Evolutionary conservation across 1,140 invertebrate genomes (phyloP).

Genomic region (Drosophila navojoa): DNA sequence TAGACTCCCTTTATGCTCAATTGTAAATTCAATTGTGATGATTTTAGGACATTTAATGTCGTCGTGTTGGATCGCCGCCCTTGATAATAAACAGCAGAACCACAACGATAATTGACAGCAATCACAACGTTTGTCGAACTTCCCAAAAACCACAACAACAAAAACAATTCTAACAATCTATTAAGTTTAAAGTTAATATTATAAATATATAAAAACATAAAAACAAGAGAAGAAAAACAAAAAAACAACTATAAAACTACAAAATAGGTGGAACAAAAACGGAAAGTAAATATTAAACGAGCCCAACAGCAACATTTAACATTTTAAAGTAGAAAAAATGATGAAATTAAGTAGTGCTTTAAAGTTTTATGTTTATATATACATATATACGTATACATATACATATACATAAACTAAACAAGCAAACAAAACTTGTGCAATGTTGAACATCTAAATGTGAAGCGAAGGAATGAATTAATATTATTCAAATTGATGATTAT

Average conservation of each 20-base stretch:
- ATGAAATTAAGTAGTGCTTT: conserved; percentile 67
- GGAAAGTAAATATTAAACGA: conserved; percentile 38
- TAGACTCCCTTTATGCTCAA: neutral
- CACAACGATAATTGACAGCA: conserved; percentile 74
- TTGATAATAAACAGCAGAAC: conserved; percentile 33
- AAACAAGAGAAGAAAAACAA: conserved; percentile 26
- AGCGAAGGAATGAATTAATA: conserved; percentile 28
- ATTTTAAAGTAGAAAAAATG: conserved; percentile 70
- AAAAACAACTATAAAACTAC: conserved; percentile 25
- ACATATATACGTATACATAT: conserved; percentile 32
- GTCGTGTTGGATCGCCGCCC: conserved; percentile 8
- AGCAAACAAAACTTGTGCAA: conserved; percentile 70
- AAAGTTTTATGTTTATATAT: conserved; percentile 56
- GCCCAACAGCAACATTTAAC: conserved; percentile 73
- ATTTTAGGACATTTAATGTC: conserved; percentile 82
- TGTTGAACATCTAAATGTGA: conserved; percentile 62
- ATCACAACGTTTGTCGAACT: conserved; percentile 68
- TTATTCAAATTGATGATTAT: conserved; percentile 34
- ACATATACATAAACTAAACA: conserved; percentile 42
- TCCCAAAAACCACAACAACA: conserved; percentile 50
- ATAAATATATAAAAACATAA: conserved; percentile 38
- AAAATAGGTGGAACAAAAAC: conserved; percentile 34
- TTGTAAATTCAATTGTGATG: neutral
- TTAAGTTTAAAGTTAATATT: conserved; percentile 77
- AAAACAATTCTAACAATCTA: conserved; percentile 75